Evolutionary conservation across 2,888 invertebrate species (phyloP), one percentile per base, ranked within the genome.

Genomic region (Hypercompe scribonia): DNA sequence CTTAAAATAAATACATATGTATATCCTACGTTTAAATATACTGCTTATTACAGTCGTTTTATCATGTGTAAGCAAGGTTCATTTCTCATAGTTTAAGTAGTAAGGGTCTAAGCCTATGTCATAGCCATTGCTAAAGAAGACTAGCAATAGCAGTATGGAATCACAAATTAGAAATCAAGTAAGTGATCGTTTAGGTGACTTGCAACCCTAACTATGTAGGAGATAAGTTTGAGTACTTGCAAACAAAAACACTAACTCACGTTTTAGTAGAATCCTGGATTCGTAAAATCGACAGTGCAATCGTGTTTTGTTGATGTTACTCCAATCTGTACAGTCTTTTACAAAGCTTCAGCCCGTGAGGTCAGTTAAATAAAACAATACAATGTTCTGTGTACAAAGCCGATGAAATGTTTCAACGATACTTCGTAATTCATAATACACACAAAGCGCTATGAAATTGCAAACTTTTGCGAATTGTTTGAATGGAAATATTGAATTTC

Each of bases 401-500:
- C 74, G 67, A 73, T 82, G 68, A 77, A 82, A 77, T 74, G 64
- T 68, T 77, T 68, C 77, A 65, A 73, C 72, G 65, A 64, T 82
- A 74, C 73, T 82, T 80, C 33, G 31, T 72, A 76, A 83, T 81
- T 77, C 76, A 83, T 78, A 81, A 78, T 78, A 76, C 74, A 75
- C 39, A 79, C 74, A 75, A 65, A 78, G 79, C 81, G 81, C 80
- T 78, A 74, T 79, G 76, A 77, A 83, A 82, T 81, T 85, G 82
- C 73, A 65, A 85, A 84, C 80, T 82, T 86, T 86, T 74, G 46
- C 66, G 78, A 78, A 80, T 79, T 82, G 81, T 81, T 79, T 67
- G 77, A 78, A 80, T 79, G 79, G 82, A 74, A 84, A 86, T 83
- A 83, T 84, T 82, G 77, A 82, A 80, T 84, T 84, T 86, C 74